phyloP scores from a whole-genome alignment of 2,797 vertebrate genomes.

The Morus bassanus region DNA sequence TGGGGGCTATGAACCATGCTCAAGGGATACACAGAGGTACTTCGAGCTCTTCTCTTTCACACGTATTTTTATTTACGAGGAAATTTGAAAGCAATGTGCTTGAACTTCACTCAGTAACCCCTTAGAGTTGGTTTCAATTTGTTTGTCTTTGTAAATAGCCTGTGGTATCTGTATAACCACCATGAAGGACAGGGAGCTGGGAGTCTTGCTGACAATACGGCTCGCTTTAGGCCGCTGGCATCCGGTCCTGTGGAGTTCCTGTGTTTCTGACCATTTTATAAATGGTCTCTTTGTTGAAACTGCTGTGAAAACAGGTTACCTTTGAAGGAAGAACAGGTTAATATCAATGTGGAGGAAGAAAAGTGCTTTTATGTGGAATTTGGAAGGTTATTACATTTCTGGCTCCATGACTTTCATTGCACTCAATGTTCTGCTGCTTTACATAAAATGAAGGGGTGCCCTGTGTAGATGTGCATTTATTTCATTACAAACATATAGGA shows the following conservation, averaged over 20 bases:
- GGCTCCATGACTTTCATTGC: not conserved
- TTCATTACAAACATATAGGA: accelerated
- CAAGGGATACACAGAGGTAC: slow-evolving; percentile 37
- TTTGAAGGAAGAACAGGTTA: not conserved
- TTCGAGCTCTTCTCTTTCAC: slow-evolving; percentile 11
- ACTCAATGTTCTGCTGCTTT: accelerated
- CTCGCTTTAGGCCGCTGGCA: not conserved
- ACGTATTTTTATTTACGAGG: slow-evolving; percentile 41
- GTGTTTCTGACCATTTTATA: not conserved
- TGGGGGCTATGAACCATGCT: slow-evolving; percentile 71
- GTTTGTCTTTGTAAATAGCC: not conserved
- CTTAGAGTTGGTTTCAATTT: not conserved
- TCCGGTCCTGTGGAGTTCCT: accelerated
- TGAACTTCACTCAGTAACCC: slow-evolving; percentile 11
- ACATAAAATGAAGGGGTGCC: too few relatives aligned
- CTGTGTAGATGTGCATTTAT: accelerated
- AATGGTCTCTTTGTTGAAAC: not conserved
- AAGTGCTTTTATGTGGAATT: accelerated
- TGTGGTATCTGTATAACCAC: accelerated
- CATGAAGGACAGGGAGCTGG: accelerated
- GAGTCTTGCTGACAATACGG: accelerated
- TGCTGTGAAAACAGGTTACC: not conserved
- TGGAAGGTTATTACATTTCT: not conserved
- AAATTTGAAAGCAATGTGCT: slow-evolving; percentile 25
- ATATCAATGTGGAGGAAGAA: accelerated